Base-by-base conservation (phyloP, 2,113 vertebrate species). In the Arothron firmamentum region DNA sequence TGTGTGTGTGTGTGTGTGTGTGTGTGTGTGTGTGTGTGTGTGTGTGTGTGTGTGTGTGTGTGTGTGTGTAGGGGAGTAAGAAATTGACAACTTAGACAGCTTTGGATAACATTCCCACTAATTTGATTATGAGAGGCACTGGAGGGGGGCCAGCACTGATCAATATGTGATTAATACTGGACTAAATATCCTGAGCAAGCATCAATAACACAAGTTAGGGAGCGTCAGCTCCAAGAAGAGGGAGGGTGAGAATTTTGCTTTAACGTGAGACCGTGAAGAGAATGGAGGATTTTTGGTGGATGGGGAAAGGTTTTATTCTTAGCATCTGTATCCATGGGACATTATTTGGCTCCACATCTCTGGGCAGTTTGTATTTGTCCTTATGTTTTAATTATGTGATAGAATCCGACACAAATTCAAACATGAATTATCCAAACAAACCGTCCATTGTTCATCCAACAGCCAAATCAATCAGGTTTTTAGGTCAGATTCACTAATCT, bases 151-250 rank as follows among this genome's bases (percentile, higher is more conserved):
- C 34, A 23, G 73, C 48, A 15, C 42, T 42, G 59, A 79, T 85
- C 72, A 58, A 80, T 81, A 71, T 10, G 51, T 42, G 17, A 80
- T 79, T 73, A 78, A 84, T 78, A 74, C 73, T 56, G 41, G 62
- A 60, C 65, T 62, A 79, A 84, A 83, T 77, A 82, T 78, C 73
- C 72, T 20, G 62, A 59, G 67, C 23, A 43, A 57, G 75, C 51
- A 42, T 77, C 62, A 3, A 77, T 71, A 70, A 53, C 61, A 62
- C 28, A 13, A 57, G 68, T 77, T 62, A 43, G 62, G 52, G 62
- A 63, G 60, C 28, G 45, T 2, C 8, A 63, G 59, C 66, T 53
- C 25, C 16, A 50, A 17, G 49, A 38, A 28, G 62, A 45, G 42
- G 28, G 18, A 43, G 55, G 67, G 65, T 48, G 69, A n/a, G 49